Conservation (phyloP, 2,113 vertebrate genomes). For the Sclerurus mexicanus region DNA sequence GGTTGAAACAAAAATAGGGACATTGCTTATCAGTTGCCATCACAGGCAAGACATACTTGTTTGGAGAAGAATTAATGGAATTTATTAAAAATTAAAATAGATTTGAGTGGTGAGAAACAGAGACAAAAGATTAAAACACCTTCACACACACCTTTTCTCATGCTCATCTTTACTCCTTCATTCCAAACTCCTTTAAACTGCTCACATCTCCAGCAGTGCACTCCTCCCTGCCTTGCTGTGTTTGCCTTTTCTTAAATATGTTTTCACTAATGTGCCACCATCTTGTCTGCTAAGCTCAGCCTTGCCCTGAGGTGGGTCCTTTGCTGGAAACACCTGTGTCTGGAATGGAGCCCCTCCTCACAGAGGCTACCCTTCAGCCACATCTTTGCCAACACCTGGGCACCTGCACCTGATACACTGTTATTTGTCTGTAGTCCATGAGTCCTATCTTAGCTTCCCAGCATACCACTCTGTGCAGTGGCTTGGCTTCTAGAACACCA, state of each 20-base stretch:
- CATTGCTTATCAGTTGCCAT: not conserved
- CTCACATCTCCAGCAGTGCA: not conserved
- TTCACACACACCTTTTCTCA: not conserved
- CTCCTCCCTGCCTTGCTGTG: accelerated
- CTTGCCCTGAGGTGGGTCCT: not conserved
- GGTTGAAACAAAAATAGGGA: not conserved
- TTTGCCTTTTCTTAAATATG: not conserved
- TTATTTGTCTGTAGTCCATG: not conserved
- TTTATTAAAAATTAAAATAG: not conserved
- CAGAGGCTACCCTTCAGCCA: not conserved
- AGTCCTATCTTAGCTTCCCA: not conserved
- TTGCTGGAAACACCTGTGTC: not conserved
- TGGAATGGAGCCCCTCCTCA: not conserved
- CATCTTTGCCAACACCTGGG: not conserved
- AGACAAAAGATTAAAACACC: not conserved
- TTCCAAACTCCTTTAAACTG: not conserved
- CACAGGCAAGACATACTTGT: not conserved
- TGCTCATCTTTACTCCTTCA: not conserved
- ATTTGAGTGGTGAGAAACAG: not conserved
- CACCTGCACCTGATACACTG: not conserved
- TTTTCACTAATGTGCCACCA: not conserved
- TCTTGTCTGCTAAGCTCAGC: not conserved
- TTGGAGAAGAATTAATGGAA: not conserved
- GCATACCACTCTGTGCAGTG: accelerated
- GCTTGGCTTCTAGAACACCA: not conserved